These are phyloP conservation scores for Phyllostomus discolor DNA, from an alignment of 2,113 vertebrate species.

Conservation along the genomic window DNA sequence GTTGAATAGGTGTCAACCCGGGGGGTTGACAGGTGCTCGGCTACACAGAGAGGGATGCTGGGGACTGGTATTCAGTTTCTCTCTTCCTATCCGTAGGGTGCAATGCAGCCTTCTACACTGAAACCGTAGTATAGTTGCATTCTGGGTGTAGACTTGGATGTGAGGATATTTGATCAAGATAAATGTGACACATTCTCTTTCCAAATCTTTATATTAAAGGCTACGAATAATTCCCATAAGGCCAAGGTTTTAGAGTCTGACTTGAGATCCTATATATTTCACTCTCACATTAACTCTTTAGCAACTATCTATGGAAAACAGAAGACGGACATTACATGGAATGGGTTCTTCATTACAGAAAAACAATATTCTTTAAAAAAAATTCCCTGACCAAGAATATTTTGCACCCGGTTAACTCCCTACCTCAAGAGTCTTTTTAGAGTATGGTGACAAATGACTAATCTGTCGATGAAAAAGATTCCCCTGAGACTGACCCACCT, in stretches of 20 bases:
- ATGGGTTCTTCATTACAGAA: background rate
- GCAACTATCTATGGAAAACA: background rate
- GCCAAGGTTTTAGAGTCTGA: background rate
- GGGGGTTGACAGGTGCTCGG: no score
- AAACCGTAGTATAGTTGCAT: background rate
- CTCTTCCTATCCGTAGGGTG: background rate
- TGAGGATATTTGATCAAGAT: background rate
- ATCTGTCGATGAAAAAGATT: background rate
- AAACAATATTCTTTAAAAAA: background rate
- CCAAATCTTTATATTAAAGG: background rate
- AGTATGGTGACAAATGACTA: background rate
- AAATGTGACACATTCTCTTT: background rate
- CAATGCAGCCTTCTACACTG: background rate
- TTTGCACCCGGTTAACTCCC: background rate
- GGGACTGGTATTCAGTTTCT: background rate
- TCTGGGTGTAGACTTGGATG: background rate
- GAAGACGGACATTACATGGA: background rate
- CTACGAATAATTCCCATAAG: background rate
- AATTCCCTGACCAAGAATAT: background rate
- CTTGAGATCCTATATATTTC: background rate
- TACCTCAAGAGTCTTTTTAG: background rate
- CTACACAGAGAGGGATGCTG: background rate
- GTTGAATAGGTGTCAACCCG: no score
- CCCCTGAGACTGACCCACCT: background rate
- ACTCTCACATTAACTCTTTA: background rate